Base-by-base conservation (phyloP, 2,888 invertebrate genomes). In the Endotricha flammealis region DNA sequence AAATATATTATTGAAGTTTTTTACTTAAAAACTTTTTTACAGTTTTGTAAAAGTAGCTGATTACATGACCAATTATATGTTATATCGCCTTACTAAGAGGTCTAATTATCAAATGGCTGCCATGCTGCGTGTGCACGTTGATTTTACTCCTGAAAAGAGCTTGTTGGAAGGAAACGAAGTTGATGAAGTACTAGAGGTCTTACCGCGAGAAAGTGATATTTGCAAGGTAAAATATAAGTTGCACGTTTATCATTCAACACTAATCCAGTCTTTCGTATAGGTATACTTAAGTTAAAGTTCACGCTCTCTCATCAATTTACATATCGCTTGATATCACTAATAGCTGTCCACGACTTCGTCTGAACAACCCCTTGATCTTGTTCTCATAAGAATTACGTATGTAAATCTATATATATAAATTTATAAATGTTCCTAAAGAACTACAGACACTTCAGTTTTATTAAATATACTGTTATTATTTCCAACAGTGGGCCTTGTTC, bases 31-130 rank as follows among this genome's bases (percentile, higher is more conserved):
- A 7, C 31, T 16, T 10, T 28, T 3, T 71, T 59, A 7, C 56
- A 94, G 93, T 59, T 94, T 92, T 47, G 89, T 94, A 34, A 92
- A 90, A 46, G 71, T 91, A 36, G 85, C 89, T 10, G 95, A 95
- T 59, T 93, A 92, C 60, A 90, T 93, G 83, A 88, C 91, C 28
- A 89, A 91, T 45, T 90, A 90, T 49, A 89, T 92, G 87, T 72
- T 93, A 32, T 91, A 92, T 58, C 83, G 80, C 4, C 72, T 94
- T 16, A 87, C 93, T 6, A 81, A 85, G 28, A 89, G 88, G 35
- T 92, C 93, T 0, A 90, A 92, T 42, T 51, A 49, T 1, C 88
- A 90, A 50, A 78, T 94, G 52, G 75, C 90, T 13, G 50, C 54
- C 0, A 80, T 90, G 54, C 70, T 94, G 4, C 66, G 82, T 13